Evolutionary conservation across 23 tunicate species (phyloP), one percentile per base, ranked within the genome.

Genomic region (Ascidia mentula): DNA sequence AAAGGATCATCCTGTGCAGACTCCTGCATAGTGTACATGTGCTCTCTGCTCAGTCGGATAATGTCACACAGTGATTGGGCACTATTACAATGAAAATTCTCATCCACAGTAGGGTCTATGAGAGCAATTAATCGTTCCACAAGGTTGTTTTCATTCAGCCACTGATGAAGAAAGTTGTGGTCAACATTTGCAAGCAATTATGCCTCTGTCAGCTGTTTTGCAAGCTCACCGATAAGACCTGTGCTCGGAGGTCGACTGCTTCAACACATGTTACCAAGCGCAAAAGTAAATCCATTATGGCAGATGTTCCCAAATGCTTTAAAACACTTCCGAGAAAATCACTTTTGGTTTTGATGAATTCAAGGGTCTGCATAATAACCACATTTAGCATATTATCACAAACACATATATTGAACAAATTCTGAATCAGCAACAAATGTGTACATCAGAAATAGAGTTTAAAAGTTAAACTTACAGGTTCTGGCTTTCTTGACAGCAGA

Each of bases 231-330:
- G 89, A 38, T 72, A 88, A 73, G 28, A 93, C 85, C 76, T 88
- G 98, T 17, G 93, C 89, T 74, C 89, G 74, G 35, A 93, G 77
- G 37, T 85, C 89, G 28, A 46, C 87, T 24, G 89, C 89, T 84
- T 93, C 98, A 42, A 93, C 93, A 77, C 98, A 93, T 34, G 98
- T 93, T 18, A 93, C 98, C 82, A 93, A 72, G 30, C 98, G 90
- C 6, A 93, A 81, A 40, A 93, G 75, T 37, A 93, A 74, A 76
- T 93, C 98, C 98, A 93, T 93, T 18, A 93, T 88, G 37, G 98
- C 98, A 40, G 98, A 93, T 34, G 98, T 93, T 60, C 93, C 98
- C 61, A 93, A 81, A 38, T 93, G 98, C 40, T 84, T 88, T 31
- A 93, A 76, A 34, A 93, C 93, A 42, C 82, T 78, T 18, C 90